These are phyloP conservation scores for Symphodus melops DNA, from an alignment of 2,113 vertebrate species.

Conservation along the genomic window DNA sequence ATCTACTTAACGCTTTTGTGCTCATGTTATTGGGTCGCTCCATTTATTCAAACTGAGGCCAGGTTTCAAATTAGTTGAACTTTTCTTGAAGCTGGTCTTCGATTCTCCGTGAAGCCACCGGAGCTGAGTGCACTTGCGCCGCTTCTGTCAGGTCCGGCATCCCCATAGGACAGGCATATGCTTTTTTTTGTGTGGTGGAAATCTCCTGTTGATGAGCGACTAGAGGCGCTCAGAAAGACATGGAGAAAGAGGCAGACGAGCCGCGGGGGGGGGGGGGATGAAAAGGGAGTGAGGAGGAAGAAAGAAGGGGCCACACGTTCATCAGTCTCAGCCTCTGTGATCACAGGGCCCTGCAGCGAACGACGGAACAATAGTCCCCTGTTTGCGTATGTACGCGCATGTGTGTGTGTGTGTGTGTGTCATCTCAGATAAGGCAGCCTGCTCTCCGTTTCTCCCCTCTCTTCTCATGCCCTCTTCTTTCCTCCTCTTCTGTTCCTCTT, in stretches of 20 bases:
- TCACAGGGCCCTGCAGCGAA: constrained; percentile 68
- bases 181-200: neutral
- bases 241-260: constrained; percentile 28
- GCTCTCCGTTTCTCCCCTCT: constrained; percentile 50
- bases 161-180: neutral
- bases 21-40: too few species aligned
- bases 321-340: constrained; percentile 67
- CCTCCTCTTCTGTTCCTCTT: constrained; percentile 50
- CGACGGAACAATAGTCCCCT: constrained; percentile 66
- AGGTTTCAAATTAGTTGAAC: too few species aligned
- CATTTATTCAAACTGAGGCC: too few species aligned
- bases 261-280: constrained; percentile 50
- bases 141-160: neutral
- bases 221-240: constrained; percentile 24
- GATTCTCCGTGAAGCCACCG: constrained; percentile 23
- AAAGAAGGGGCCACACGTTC: constrained; percentile 68
- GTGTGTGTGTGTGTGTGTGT: constrained; percentile 39
- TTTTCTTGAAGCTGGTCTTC: neutral
- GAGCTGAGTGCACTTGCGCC: neutral
- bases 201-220: constrained; percentile 32
- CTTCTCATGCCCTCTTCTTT: constrained; percentile 60
- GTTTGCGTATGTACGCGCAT: constrained; percentile 31
- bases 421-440: constrained; percentile 67
- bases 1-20: too few species aligned
- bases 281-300: constrained; percentile 48